These are phyloP conservation scores for Hirtodrosophila trivittata DNA, from an alignment of 2,888 invertebrate genomes.

Conservation along the genomic window DNA sequence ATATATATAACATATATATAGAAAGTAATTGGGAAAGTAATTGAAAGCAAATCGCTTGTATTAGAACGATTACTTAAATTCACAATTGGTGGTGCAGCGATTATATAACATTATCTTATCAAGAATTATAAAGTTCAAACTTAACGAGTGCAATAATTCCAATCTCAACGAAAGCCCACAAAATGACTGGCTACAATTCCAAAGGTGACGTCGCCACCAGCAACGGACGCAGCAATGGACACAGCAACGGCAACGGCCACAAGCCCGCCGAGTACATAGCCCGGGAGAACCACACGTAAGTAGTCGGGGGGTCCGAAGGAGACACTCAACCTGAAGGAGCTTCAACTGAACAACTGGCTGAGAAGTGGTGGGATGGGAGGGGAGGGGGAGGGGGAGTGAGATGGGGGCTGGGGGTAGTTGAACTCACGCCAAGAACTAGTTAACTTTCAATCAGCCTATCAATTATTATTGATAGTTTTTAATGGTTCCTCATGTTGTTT, in stretches of 20 bases:
- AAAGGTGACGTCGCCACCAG: constrained; percentile 54
- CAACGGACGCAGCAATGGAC: constrained; percentile 35
- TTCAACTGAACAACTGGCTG: background rate
- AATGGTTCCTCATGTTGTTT: constrained; percentile 1
- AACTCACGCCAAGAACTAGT: constrained; percentile 49
- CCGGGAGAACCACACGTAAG: constrained; percentile 62
- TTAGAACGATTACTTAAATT: background rate
- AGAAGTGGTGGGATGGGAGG: background rate
- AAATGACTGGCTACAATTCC: constrained; percentile 64
- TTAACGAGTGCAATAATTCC: background rate
- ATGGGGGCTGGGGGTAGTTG: too few relatives aligned
- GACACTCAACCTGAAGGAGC: too few relatives aligned
- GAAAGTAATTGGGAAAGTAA: background rate
- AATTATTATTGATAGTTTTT: constrained; percentile 25
- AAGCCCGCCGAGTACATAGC: constrained; percentile 43
- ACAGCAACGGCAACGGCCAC: constrained; percentile 29
- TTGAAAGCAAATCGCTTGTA: background rate
- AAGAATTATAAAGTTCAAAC: background rate
- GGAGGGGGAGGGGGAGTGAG: background rate
- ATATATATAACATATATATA: background rate
- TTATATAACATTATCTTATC: constrained; percentile 1
- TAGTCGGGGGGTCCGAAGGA: too few relatives aligned
- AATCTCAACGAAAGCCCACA: constrained; percentile 4
- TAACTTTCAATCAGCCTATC: constrained; percentile 29
- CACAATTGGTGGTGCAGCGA: background rate